phyloP scores from a whole-genome alignment of 2,113 vertebrate species.

The Etia nguti region DNA sequence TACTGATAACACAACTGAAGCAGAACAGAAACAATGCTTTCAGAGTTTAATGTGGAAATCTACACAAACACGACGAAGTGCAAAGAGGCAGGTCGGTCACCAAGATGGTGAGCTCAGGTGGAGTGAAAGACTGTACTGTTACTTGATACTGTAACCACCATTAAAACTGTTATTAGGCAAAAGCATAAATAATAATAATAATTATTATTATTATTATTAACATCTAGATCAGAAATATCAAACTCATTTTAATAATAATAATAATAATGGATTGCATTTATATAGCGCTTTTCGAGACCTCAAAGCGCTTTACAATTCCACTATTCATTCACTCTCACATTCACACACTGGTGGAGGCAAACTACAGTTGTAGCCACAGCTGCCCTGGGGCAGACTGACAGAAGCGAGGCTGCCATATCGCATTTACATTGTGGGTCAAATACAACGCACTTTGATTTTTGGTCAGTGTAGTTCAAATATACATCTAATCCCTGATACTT shows the following conservation, averaged over 20 bases:
- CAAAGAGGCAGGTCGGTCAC: background rate
- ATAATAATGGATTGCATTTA: too few species aligned
- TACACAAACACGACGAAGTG: background rate
- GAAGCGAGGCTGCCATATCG: too few species aligned
- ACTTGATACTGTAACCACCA: background rate
- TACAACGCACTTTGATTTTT: background rate
- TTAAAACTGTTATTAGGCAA: background rate
- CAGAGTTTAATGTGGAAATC: background rate
- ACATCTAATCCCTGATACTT: background rate
- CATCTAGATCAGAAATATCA: background rate
- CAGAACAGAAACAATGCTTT: background rate
- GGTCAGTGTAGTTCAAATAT: background rate
- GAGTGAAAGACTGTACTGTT: background rate
- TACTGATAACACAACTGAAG: background rate
- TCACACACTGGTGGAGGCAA: too few species aligned
- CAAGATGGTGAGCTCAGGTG: background rate
- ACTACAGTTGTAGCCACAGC: too few species aligned
- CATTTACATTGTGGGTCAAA: background rate
- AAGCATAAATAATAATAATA: background rate
- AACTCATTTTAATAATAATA: too few species aligned
- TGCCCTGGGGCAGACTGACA: too few species aligned
- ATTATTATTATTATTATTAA: background rate
- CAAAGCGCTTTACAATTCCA: too few species aligned
- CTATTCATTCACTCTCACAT: too few species aligned
- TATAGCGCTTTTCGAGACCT: too few species aligned